Percentiles rank a stretch among this genome's conserved stretches.
Evolutionary conservation across 2,797 vertebrate species (phyloP).

Genomic region (Sebastes melanostomus): DNA sequence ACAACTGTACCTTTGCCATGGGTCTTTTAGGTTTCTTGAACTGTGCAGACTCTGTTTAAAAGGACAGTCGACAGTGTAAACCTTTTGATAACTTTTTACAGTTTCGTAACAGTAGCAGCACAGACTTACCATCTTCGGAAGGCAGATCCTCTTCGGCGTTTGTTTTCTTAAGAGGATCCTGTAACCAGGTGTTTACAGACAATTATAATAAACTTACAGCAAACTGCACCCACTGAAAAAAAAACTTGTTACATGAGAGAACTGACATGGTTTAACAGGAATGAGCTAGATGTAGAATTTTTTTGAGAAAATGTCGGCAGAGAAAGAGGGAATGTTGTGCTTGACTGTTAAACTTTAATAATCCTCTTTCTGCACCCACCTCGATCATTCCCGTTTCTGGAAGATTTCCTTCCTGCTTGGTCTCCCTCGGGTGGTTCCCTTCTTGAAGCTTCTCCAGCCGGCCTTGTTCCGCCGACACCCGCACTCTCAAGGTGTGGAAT

Average conservation of each 20-base stretch:
- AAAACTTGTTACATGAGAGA: neutral
- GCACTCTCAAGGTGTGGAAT: conserved; percentile 79
- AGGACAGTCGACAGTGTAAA: neutral
- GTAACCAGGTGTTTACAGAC: conserved; percentile 12
- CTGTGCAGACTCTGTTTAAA: conserved; percentile 80
- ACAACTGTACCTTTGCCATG: conserved; percentile 68
- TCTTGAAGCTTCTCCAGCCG: conserved; percentile 73
- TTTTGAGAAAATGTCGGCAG: neutral
- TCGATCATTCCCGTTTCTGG: neutral
- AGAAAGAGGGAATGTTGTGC: neutral
- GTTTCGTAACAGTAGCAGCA: neutral
- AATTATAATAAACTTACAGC: neutral
- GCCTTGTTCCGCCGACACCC: conserved; percentile 75
- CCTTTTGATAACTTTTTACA: neutral
- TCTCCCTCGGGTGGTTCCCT: conserved; percentile 57
- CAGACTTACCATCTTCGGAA: conserved; percentile 78
- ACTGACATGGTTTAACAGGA: neutral
- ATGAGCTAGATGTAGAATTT: neutral
- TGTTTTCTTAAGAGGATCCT: conserved; percentile 47
- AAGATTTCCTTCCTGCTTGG: neutral
- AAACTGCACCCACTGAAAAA: neutral
- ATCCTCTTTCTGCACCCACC: conserved; percentile 14
- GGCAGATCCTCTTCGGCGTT: conserved; percentile 48
- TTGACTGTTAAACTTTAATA: neutral
- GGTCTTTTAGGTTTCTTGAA: conserved; percentile 78